Base-by-base conservation (phyloP, 2,113 vertebrate species). In the Promerops cafer region DNA sequence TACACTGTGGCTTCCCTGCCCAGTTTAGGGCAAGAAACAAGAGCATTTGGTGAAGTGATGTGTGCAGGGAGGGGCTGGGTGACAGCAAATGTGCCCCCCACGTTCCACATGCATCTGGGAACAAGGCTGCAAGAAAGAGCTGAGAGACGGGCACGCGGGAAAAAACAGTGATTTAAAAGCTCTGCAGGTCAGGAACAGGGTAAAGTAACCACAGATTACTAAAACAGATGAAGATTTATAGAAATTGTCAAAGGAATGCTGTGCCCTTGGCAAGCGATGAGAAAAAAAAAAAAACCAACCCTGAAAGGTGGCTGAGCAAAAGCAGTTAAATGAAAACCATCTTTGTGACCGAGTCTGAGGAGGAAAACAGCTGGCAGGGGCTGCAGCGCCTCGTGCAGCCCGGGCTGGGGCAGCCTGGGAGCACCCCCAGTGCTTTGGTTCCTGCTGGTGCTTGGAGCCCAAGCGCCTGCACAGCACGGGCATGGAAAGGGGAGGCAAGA, bases 191-290 rank as follows among this genome's bases (percentile, higher is more conserved):
- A 97, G 56, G 75, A 92, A 50, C 28, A 22, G 89, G 50, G n/a
- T 81, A 74, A 90, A 87, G 49, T 71, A 88, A 69, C 79, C 40
- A 42, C 2, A 23, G 79, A 90, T 81, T 78, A 84, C 85, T 35
- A 91, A 95, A 92, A 54, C 83, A 94, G 90, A 83, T 42, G 74
- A 94, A 96, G 93, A 91, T 82, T 95, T 94, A 89, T 74, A 91
- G 84, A 96, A 87, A 81, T 89, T 49, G 49, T 69, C 89, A 77
- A 63, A 95, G 52, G 92, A 90, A 89, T 90, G 78, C 11, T 3
- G 49, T 91, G 83, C 75, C 86, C 69, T 89, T 94, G 90, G 84
- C 93, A 87, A 83, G 61, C 7, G 8, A 96, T 66, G 74, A 96
- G 79, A 78, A 91, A 79, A 68, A 65, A 47, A 39, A 49, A 26